Base-by-base conservation (phyloP, 2,113 vertebrate species). In the Protobothrops mucrosquamatus region DNA sequence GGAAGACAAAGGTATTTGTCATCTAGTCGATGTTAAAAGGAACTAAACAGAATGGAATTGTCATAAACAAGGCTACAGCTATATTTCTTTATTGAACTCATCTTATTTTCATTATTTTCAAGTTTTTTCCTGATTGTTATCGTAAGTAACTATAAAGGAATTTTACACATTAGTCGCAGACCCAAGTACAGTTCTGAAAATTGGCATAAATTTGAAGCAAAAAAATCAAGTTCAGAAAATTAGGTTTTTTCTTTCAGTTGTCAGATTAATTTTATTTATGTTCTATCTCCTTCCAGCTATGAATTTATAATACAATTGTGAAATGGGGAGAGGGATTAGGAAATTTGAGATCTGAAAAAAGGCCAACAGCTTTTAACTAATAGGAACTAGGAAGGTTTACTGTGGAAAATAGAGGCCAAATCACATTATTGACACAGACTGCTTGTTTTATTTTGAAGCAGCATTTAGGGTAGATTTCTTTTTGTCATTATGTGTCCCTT, bases 21-120 rank as follows among this genome's bases (percentile, higher is more conserved):
- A 29, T 94, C 64, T 92, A 94, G 85, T 39, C 1, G 39, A 2
- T 93, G n/a, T 87, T 89, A 93, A 57, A 24, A 24, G 89, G 86
- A 87, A 1, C 0, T 0, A 34, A 20, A 23, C 1, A 2, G 18
- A 46, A 29, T 22, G 74, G 11, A 0, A 4, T 43, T 51, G 55
- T 12, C 39, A 8, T 54, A 85, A 11, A 11, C 15, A 9, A 22
- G 8, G 64, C 43, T 54, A 1, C 85, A 43, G 1, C 4, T 29
- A 48, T 52, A 46, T 48, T 96, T 93, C 90, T 51, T 94, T 5
- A 0, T 7, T 59, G 64, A 92, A 89, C 74, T 14, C 22, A 5
- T 23, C 7, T 0, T 1, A 5, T 61, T 85, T 9, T 18, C 5
- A 69, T 81, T 92, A 34, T 61, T 89, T 57, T 74, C 11, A 69